These are phyloP conservation scores for Mormoops blainvillei DNA, from an alignment of 2,113 vertebrate species.

Conservation along the genomic window DNA sequence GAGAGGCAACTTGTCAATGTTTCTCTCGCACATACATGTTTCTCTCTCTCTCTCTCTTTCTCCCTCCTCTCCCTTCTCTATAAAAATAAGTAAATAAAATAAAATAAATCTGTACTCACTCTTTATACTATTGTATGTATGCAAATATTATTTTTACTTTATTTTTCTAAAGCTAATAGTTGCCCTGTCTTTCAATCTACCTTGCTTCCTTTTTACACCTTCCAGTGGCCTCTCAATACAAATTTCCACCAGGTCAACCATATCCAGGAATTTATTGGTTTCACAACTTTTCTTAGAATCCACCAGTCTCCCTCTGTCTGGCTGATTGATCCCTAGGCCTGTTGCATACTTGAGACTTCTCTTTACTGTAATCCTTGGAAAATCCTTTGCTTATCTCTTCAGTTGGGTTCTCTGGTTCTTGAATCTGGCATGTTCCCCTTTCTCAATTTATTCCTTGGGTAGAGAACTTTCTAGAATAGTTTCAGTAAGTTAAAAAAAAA, in stretches of 20 bases:
- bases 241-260: not conserved
- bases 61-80: not conserved
- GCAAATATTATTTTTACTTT: not conserved
- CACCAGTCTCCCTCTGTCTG: not conserved
- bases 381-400: constrained; percentile 16
- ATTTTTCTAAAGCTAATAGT: not conserved
- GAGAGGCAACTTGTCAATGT: no score
- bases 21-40: no score
- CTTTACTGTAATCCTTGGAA: not conserved
- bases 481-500: not conserved
- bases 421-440: not conserved
- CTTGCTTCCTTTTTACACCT: not conserved
- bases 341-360: not conserved
- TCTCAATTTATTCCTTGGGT: not conserved
- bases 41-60: not conserved
- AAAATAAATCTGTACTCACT: not conserved
- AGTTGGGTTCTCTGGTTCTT: not conserved
- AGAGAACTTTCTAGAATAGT: not conserved
- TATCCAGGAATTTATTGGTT: not conserved
- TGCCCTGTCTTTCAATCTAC: not conserved
- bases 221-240: not conserved
- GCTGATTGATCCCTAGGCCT: not conserved
- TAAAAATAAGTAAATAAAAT: not conserved
- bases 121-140: not conserved
- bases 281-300: not conserved